Percentiles rank a stretch among this genome's conserved stretches.
Conservation (phyloP, 1,140 invertebrate genomes). For the Rhagoletis pomonella region DNA sequence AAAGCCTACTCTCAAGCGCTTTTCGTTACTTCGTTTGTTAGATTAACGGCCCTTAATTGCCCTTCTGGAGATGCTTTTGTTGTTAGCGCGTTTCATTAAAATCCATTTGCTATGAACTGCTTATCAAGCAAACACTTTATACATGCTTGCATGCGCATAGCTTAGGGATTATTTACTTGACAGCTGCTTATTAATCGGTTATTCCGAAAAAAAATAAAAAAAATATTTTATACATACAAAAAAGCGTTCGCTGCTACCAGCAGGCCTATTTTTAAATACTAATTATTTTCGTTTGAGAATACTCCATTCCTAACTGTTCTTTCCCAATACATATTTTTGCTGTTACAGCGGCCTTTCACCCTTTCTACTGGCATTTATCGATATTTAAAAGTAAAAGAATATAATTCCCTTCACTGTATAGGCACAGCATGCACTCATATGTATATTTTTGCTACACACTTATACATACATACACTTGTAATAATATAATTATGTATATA, state of each 20-base stretch:
- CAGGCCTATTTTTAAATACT: not conserved
- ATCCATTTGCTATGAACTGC: not conserved
- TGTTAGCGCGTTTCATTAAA: conserved; percentile 23
- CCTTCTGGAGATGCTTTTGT: not conserved
- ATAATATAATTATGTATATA: not conserved
- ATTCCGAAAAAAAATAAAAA: not conserved
- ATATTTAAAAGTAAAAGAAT: not conserved
- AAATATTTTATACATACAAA: not conserved
- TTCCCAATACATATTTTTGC: not conserved
- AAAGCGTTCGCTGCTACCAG: not conserved
- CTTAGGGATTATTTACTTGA: conserved; percentile 6
- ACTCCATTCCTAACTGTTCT: not conserved
- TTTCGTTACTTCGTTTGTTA: not conserved
- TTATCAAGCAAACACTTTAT: conserved; percentile 18
- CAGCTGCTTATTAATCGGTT: conserved; percentile 25
- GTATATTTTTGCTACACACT: no score
- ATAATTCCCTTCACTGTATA: not conserved
- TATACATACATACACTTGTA: not conserved
- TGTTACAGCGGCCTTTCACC: not conserved
- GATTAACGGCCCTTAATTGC: conserved; percentile 27
- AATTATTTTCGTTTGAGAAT: not conserved
- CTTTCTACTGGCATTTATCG: not conserved
- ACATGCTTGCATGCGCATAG: not conserved
- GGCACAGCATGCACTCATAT: not conserved
- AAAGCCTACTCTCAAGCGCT: not conserved